These are phyloP conservation scores for Plumapathes pennacea DNA, from an alignment of 92 coral and sea anemone species.

Conservation along the genomic window DNA sequence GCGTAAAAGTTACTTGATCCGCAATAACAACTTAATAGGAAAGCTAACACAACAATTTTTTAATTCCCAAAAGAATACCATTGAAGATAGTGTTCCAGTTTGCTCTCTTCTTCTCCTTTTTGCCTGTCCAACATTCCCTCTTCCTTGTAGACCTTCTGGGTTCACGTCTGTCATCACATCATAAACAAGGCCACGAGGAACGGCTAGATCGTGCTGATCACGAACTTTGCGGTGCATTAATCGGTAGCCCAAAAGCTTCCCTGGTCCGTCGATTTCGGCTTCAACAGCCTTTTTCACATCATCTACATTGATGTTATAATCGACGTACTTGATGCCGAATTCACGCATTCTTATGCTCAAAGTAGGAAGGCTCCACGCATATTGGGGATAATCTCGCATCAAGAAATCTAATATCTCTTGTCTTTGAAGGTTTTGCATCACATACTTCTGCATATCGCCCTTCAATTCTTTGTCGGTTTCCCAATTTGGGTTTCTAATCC, in stretches of 20 bases:
- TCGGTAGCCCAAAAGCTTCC: slow-evolving; percentile 33
- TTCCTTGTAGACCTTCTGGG: too few species aligned
- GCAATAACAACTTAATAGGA: too few species aligned
- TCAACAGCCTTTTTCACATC: slow-evolving; percentile 17
- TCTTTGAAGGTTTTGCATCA: slow-evolving; percentile 33
- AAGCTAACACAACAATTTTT: too few species aligned
- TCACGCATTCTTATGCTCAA: too few species aligned
- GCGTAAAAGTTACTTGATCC: too few species aligned
- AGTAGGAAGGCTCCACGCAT: too few species aligned
- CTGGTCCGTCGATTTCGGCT: slow-evolving; percentile 9
- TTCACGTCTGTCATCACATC: slow-evolving; percentile 32
- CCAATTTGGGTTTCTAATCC: slow-evolving; percentile 31
- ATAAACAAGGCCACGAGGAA: slow-evolving; percentile 23
- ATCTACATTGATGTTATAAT: slow-evolving; percentile 7
- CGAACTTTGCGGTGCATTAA: slow-evolving; percentile 21
- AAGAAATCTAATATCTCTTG: too few species aligned
- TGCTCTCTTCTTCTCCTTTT: too few species aligned
- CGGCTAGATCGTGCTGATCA: slow-evolving; percentile 23
- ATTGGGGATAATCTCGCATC: too few species aligned
- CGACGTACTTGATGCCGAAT: slow-evolving; percentile 20
- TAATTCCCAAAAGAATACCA: too few species aligned
- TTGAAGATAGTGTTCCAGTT: too few species aligned
- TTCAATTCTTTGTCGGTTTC: slow-evolving; percentile 18
- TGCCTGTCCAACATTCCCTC: too few species aligned
- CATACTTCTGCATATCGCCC: slow-evolving; percentile 24